Conservation (phyloP, 2,113 vertebrate genomes). For the Corythornis madagascariensis region DNA sequence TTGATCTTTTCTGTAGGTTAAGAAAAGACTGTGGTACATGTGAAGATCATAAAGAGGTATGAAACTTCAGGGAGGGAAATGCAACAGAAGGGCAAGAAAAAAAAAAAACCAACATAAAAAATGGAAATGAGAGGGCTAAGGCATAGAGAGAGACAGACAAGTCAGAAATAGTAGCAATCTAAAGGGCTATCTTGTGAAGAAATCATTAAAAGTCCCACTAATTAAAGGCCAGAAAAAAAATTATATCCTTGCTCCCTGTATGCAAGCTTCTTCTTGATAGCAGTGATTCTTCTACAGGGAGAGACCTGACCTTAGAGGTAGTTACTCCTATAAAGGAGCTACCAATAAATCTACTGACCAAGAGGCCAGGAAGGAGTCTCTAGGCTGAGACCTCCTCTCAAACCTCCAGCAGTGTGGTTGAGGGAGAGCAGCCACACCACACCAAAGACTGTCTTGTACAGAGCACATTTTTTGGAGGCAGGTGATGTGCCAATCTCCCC, state of each 20-base stretch:
- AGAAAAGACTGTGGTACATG: neutral
- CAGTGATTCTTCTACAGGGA: neutral
- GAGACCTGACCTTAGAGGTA: neutral
- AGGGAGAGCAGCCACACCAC: neutral
- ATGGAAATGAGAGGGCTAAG: neutral
- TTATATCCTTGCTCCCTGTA: neutral
- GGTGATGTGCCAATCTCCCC: neutral
- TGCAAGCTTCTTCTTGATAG: conserved; percentile 16
- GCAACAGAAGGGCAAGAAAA: neutral
- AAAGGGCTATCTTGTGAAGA: neutral
- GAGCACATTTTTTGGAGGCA: neutral
- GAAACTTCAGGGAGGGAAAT: neutral
- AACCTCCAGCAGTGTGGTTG: neutral
- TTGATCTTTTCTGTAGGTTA: neutral
- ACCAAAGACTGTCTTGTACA: neutral
- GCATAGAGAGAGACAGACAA: neutral
- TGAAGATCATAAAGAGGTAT: neutral
- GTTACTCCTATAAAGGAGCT: neutral
- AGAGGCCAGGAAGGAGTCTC: neutral
- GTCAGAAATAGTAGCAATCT: neutral
- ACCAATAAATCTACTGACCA: neutral
- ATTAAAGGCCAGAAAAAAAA: conserved; percentile 40
- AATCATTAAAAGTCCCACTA: neutral
- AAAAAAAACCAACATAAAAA: neutral
- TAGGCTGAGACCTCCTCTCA: neutral